Evolutionary conservation across 2,113 vertebrate species (phyloP), one percentile per base, ranked within the genome.

Genomic region (Centrocercus urophasianus): DNA sequence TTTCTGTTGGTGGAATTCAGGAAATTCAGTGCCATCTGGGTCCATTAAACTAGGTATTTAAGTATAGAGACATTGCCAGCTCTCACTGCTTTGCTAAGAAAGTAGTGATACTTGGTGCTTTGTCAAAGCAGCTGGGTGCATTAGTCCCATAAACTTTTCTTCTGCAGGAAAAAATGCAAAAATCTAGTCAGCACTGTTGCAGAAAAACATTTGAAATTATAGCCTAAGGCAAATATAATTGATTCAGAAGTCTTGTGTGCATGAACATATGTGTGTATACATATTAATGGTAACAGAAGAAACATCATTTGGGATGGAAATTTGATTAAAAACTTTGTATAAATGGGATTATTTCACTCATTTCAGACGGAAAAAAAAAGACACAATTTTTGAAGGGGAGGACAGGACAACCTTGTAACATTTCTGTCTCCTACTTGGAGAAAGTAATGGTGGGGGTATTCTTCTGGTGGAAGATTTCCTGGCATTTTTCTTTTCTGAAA

Each of bases 401-500:
- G 11, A 1, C 52, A 6, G 7, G 7, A 9, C 1, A 2, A 20
- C 8, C 10, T 5, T 83, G 1, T 34, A 66, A 36, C 0, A 25
- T 74, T 83, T 83, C 36, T 76, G 8, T 11, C 25, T 78, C 50
- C 11, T 38, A 75, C 64, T 38, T 59, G 73, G 40, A 66, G 30
- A 79, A 54, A 7, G 6, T 59, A 28, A 22, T 36, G 47, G 10
- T 65, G 4, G 3, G 9, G 2, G 0, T 67, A 10, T 66, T 80
- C 10, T 69, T 54, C 24, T 43, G 11, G 10, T 28, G n/a, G 36
- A 72, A 36, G 1, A 12, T 16, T 89, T 79, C n/a, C 36, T 72
- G 17, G 13, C 2, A 42, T 77, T 85, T 66, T 40, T 48, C 83
- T 66, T 43, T 54, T 25, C 63, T 86, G 48, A 73, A 83, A 70